Conservation (phyloP, 2,797 vertebrate genomes). For the Microhierax caerulescens region DNA sequence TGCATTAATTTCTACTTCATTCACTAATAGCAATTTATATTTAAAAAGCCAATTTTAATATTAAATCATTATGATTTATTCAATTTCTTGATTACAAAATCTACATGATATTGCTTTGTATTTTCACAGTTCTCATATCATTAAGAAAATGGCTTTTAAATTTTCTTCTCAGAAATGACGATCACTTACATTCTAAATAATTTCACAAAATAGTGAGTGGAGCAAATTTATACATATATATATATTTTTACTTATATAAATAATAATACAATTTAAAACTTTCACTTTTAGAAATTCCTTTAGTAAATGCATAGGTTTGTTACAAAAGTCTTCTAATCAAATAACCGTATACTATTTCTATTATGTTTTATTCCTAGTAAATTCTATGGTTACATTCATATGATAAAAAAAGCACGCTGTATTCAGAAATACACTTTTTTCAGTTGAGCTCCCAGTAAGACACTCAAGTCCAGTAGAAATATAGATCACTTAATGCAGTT, state of each 20-base stretch:
- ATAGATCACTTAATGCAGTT: not conserved
- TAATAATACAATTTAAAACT: constrained; percentile 53
- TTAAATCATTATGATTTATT: constrained; percentile 10
- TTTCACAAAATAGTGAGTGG: constrained; percentile 47
- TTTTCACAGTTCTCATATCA: constrained; percentile 59
- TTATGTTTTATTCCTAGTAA: constrained; percentile 14
- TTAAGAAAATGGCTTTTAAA: constrained; percentile 66
- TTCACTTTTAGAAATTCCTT: constrained; percentile 49
- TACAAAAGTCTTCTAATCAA: constrained; percentile 59
- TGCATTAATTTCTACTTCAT: constrained; percentile 20
- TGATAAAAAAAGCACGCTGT: constrained; percentile 21
- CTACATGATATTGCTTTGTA: constrained; percentile 59
- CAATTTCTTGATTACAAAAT: constrained; percentile 28
- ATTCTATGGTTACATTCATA: constrained; percentile 56
- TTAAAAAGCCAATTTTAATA: constrained; percentile 34
- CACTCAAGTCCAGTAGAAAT: constrained; percentile 22
- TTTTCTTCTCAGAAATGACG: constrained; percentile 54
- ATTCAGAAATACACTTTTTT: constrained; percentile 22
- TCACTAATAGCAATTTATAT: constrained; percentile 3
- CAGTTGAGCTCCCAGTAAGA: constrained; percentile 13
- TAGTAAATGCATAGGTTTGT: constrained; percentile 63
- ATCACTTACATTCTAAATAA: constrained; percentile 42
- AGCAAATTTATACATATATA: constrained; percentile 47
- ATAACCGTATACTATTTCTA: constrained; percentile 29
- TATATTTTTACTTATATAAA: constrained; percentile 52